phyloP scores from a whole-genome alignment of 2,113 vertebrate genomes.

The Bufo bufo region DNA sequence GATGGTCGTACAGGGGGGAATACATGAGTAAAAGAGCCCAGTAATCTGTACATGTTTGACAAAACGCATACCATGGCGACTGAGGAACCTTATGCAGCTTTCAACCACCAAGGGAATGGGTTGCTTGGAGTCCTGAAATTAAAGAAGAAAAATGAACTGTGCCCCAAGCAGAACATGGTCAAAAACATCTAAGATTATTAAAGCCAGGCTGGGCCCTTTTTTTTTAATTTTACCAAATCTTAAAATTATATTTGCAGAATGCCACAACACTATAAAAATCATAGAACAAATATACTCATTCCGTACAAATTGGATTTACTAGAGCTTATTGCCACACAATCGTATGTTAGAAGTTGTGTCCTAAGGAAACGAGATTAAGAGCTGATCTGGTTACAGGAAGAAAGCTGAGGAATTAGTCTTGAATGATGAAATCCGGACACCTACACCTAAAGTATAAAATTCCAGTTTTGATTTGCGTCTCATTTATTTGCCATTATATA shows the following conservation, averaged over 20 bases:
- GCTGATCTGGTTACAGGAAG: slow-evolving; percentile 16
- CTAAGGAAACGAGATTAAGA: neutral
- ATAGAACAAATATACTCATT: neutral
- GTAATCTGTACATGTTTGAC: neutral
- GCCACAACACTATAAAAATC: neutral
- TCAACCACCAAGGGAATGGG: slow-evolving; percentile 94
- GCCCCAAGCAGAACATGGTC: neutral
- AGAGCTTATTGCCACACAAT: neutral
- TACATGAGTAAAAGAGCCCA: neutral
- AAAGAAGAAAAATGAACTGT: slow-evolving; percentile 27
- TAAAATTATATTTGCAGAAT: neutral
- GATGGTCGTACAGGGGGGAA: neutral
- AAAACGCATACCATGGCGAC: slow-evolving; percentile 87
- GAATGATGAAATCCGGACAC: neutral
- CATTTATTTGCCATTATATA: neutral
- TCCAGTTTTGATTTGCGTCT: neutral
- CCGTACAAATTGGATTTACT: neutral
- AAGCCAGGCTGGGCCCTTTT: neutral
- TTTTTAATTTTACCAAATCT: neutral
- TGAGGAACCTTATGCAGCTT: slow-evolving; percentile 97
- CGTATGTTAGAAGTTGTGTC: neutral
- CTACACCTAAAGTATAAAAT: neutral
- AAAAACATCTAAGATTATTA: neutral
- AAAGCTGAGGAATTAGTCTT: neutral
- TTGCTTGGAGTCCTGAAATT: slow-evolving; percentile 83